A percentile compares a stretch with the other conserved stretches of the same genome.
Conservation (phyloP, 1,140 invertebrate species). For the Trichomalopsis sarcophagae region DNA sequence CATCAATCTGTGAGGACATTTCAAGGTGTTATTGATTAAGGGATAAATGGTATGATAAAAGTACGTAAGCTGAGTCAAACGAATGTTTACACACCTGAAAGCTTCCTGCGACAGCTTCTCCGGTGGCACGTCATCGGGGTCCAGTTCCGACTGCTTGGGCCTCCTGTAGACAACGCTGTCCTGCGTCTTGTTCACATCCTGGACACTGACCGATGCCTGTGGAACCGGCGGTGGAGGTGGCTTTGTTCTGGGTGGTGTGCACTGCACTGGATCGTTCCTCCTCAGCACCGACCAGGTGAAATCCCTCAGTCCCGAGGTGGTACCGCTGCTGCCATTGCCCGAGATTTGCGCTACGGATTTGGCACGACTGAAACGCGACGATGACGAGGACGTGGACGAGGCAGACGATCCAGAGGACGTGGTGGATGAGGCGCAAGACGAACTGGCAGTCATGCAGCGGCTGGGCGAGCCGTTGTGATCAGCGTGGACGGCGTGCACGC, state of each 20-base stretch:
- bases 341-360: conserved; percentile 72
- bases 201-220: conserved; percentile 2
- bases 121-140: conserved; percentile 76
- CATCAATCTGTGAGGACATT: conserved; percentile 67
- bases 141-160: conserved; percentile 61
- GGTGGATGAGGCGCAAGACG: conserved; percentile 52
- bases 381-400: conserved; percentile 53
- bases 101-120: conserved; percentile 82
- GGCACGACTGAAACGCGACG: conserved; percentile 66
- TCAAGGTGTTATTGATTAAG: background rate
- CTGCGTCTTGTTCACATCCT: conserved; percentile 60
- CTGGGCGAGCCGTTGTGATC: conserved; percentile 47
- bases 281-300: conserved; percentile 71
- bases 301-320: conserved; percentile 57
- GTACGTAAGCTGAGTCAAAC: background rate
- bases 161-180: conserved; percentile 63
- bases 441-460: conserved; percentile 50
- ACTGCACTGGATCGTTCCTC: conserved; percentile 65
- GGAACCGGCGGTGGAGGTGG: conserved; percentile 1
- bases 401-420: conserved; percentile 51
- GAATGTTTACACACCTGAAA: conserved; percentile 69
- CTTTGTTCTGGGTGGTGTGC: conserved; percentile 57
- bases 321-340: conserved; percentile 48
- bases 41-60: background rate
- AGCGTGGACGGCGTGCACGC: conserved; percentile 70